Evolutionary conservation across 2,797 vertebrate species (phyloP).

Genomic region (Trachops cirrhosus): DNA sequence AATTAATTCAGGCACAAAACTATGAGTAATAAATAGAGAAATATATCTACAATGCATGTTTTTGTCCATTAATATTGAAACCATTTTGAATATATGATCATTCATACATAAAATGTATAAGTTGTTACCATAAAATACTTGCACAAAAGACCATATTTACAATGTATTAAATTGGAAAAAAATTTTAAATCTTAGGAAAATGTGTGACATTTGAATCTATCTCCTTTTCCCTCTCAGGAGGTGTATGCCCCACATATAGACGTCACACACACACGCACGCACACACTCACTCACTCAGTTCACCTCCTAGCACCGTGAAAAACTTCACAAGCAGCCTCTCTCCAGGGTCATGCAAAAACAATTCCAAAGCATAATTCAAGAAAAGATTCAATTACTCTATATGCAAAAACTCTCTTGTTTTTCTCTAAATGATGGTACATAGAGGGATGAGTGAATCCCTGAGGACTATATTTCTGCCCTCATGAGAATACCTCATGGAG

Average conservation of each 20-base stretch:
- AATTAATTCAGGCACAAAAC: background rate
- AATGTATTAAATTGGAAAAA: background rate
- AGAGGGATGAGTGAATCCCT: background rate
- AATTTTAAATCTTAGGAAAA: conserved; percentile 26
- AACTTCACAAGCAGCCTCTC: background rate
- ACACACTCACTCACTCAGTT: background rate
- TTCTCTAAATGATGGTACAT: background rate
- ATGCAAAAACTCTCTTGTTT: background rate
- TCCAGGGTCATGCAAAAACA: background rate
- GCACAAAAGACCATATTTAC: background rate
- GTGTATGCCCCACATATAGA: background rate
- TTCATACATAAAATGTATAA: background rate
- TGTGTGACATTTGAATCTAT: background rate
- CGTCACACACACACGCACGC: background rate
- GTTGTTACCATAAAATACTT: conserved; percentile 1
- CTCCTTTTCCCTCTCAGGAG: background rate
- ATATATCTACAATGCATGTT: background rate
- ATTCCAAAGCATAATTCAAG: background rate
- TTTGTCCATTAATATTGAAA: background rate
- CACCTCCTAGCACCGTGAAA: background rate
- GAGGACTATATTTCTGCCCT: background rate
- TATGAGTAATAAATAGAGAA: background rate
- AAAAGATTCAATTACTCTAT: background rate
- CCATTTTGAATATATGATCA: conserved; percentile 4
- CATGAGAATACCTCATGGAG: background rate